These are phyloP conservation scores for Etheostoma perlongum DNA, from an alignment of 2,797 vertebrate species.

Conservation along the genomic window DNA sequence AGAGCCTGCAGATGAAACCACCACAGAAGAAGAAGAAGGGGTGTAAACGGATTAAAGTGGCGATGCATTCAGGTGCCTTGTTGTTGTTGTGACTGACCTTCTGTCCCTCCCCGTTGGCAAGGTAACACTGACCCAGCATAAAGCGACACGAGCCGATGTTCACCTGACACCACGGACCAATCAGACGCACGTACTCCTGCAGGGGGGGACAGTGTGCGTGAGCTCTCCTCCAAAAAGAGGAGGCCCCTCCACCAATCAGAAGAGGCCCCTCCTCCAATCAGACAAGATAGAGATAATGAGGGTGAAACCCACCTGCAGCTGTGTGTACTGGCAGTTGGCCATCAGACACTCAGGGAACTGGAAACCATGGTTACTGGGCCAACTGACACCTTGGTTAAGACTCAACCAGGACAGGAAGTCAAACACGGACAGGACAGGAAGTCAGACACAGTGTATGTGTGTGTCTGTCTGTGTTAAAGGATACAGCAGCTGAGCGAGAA, in stretches of 20 bases:
- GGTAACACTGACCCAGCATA: slow-evolving; percentile 93
- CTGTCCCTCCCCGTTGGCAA: slow-evolving; percentile 93
- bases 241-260: neutral
- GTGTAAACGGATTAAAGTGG: too few relatives aligned
- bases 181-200: slow-evolving; percentile 92
- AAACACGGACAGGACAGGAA: too few relatives aligned
- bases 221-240: neutral
- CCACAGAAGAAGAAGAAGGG: too few relatives aligned
- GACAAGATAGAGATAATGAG: neutral
- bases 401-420: neutral
- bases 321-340: slow-evolving; percentile 94
- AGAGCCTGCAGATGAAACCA: slow-evolving; percentile 84
- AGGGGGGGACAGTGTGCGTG: too few relatives aligned
- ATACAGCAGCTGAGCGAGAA: too few relatives aligned
- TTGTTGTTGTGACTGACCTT: slow-evolving; percentile 84
- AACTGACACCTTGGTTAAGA: slow-evolving; percentile 81
- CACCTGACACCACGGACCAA: slow-evolving; percentile 94
- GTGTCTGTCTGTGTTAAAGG: too few relatives aligned
- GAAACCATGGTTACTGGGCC: slow-evolving; percentile 94
- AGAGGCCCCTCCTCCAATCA: neutral
- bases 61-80: too few relatives aligned
- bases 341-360: slow-evolving; percentile 96
- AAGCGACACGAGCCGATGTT: slow-evolving; percentile 95
- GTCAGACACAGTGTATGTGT: too few relatives aligned
- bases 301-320: slow-evolving; percentile 90